phyloP scores from a whole-genome alignment of 2,797 vertebrate species.

The Mus spretus region DNA sequence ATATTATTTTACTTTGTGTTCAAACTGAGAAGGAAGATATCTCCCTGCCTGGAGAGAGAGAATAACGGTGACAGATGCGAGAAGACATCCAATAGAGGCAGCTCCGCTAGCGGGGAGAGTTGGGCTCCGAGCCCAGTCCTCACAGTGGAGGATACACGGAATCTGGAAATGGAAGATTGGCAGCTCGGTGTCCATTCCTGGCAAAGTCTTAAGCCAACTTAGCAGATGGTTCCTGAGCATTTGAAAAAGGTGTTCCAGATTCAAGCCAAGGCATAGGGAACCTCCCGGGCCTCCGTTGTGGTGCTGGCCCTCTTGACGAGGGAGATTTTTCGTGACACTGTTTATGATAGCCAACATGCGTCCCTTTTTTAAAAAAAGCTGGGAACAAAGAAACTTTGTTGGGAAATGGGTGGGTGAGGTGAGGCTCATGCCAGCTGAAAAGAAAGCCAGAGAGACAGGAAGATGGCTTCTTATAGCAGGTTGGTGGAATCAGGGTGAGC shows the following conservation, averaged over 20 bases:
- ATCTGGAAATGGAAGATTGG: constrained; percentile 68
- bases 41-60: constrained; percentile 48
- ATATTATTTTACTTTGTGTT: constrained; percentile 74
- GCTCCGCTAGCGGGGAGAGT: constrained; percentile 44
- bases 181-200: constrained; percentile 60
- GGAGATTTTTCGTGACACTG: constrained; percentile 62
- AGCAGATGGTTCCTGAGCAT: constrained; percentile 70
- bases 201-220: constrained; percentile 60
- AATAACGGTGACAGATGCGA: constrained; percentile 66
- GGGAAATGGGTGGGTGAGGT: neutral
- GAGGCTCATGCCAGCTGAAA: constrained; percentile 40
- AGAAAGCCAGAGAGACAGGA: constrained; percentile 38
- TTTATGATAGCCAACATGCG: constrained; percentile 37
- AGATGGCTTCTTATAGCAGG: neutral
- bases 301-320: neutral
- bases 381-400: constrained; percentile 42
- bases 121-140: constrained; percentile 71
- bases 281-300: neutral
- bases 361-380: neutral
- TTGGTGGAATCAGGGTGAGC: neutral
- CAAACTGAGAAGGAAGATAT: constrained; percentile 56
- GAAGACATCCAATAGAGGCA: constrained; percentile 63
- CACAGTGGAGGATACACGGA: constrained; percentile 21
- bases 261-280: constrained; percentile 50
- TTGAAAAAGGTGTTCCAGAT: constrained; percentile 51